Evolutionary conservation across 2,888 invertebrate genomes (phyloP), one percentile per base, ranked within the genome.

Genomic region (Chironomus tentans): DNA sequence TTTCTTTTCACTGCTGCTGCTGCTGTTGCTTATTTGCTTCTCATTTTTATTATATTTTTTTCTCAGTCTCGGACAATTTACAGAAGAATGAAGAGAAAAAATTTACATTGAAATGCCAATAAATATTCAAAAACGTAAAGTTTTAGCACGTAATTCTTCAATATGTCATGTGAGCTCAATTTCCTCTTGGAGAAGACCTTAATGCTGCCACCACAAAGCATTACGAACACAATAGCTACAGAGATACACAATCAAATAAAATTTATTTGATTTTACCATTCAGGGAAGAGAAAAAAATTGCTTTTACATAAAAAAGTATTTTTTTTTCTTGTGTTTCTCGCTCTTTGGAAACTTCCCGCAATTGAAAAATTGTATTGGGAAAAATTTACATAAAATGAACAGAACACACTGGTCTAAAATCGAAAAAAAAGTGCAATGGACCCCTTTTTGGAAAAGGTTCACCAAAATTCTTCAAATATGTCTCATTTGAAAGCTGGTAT

Each of bases 61-160:
- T 50, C 5, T n/a, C n/a, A n/a, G 48, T n/a, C 15, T 56, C 56
- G 56, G 56, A 56, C 56, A 56, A 50, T 50, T 50, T 13, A 50
- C 13, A 50, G 50, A 50, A 50, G 62, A 62, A 10, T 21, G 65
- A 24, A 48, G 13, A 21, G 46, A 72, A 38, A 72, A 70, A 72
- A 72, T 72, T 72, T 72, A 72, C 72, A 72, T 72, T 72, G 38
- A 72, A 72, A 72, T 50, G 72, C 72, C 72, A 72, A 72, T 72
- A 72, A 72, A 72, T 72, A 72, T 72, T 38, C 22, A 72, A 72
- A 21, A 65, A 65, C 24, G 72, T 72, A 62, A 71, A 50, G 56
- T 72, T 72, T 72, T 72, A 72, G 72, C 72, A 72, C 72, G 72
- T 72, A 72, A 72, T 72, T 72, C 72, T 62, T 72, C 72, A 72